Evolutionary conservation across 2,888 invertebrate species (phyloP), one percentile per base, ranked within the genome.

Genomic region (Himalopsyche kuldschensis): DNA sequence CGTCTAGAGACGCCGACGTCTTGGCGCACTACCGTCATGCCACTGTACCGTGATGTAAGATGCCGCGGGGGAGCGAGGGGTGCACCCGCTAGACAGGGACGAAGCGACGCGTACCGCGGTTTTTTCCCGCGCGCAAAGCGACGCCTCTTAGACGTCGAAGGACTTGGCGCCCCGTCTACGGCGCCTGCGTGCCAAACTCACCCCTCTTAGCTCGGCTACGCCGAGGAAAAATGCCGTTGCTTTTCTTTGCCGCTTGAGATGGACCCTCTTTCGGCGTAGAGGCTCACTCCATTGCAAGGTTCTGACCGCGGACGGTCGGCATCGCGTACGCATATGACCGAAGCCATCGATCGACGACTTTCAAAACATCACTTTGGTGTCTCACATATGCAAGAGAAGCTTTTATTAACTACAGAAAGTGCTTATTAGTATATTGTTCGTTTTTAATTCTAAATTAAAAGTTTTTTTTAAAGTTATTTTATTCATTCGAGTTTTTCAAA

Each of bases 1-100:
- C 87, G 87, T 87, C 88, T 88, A 87, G 87, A 87, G 88, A 84
- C 87, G 87, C 87, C 87, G 87, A 87, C 84, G 86, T 82, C 86
- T 84, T 85, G 80, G 80, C 82, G 84, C 86, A 80, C 81, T 78
- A 80, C 79, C 82, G 85, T 69, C 69, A 86, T 83, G 87, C 87
- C 87, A 80, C 83, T 85, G 86, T 86, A 86, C 75, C 46, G 81
- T 55, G 69, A 84, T 82, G 80, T 85, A 84, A 86, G 85, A 86
- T 79, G 85, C 77, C 69, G 55, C 78, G 30, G 69, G 30, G 77
- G 47, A 78, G 75, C 75, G 85, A 55, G 81, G 76, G 78, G 78
- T 31, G 47, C 15, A 31, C 31, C 32, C 82, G 78, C 84, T 46
- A 78, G 84, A 86, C 82, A 76, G 84, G 82, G 86, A 83, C 69